A percentile compares a stretch with the other conserved stretches of the same genome.
Evolutionary conservation across 1,140 invertebrate species (phyloP).

Genomic region (Telenomus remus): DNA sequence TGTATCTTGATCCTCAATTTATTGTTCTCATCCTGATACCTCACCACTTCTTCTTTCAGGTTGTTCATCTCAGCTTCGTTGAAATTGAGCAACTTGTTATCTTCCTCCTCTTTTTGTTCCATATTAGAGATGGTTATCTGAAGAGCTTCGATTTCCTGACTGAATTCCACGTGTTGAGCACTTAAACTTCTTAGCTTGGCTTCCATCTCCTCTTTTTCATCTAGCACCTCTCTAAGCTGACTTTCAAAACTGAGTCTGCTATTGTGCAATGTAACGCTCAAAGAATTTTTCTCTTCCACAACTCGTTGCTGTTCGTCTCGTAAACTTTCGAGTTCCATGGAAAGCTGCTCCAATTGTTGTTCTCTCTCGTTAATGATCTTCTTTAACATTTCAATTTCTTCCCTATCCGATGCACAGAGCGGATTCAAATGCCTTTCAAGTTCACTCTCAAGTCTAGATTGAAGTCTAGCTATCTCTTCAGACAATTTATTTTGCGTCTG

Average conservation of each 20-base stretch:
- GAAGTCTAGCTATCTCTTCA: slow-evolving; percentile 40
- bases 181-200: slow-evolving; percentile 14
- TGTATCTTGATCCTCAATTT: slow-evolving; percentile 4
- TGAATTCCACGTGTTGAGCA: slow-evolving; percentile 22
- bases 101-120: slow-evolving; percentile 51
- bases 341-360: slow-evolving; percentile 37
- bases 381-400: slow-evolving; percentile 31
- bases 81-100: slow-evolving; percentile 51
- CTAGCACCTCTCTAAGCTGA: slow-evolving; percentile 24
- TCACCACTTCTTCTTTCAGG: slow-evolving; percentile 23
- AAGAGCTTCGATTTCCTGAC: slow-evolving; percentile 37
- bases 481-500: slow-evolving; percentile 33
- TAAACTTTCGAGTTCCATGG: not conserved
- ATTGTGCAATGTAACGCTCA: slow-evolving; percentile 26
- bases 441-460: slow-evolving; percentile 30
- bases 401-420: slow-evolving; percentile 29
- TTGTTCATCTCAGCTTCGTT: slow-evolving; percentile 41
- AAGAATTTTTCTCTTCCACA: slow-evolving; percentile 19
- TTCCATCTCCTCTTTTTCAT: slow-evolving; percentile 42
- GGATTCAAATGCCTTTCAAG: slow-evolving; percentile 45
- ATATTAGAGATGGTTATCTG: slow-evolving; percentile 54
- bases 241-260: slow-evolving; percentile 26
- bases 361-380: slow-evolving; percentile 25
- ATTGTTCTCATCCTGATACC: slow-evolving; percentile 10
- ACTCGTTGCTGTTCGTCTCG: slow-evolving; percentile 2